These are phyloP conservation scores for Aphodius granarius DNA, from an alignment of 2,888 invertebrate genomes.

Conservation along the genomic window DNA sequence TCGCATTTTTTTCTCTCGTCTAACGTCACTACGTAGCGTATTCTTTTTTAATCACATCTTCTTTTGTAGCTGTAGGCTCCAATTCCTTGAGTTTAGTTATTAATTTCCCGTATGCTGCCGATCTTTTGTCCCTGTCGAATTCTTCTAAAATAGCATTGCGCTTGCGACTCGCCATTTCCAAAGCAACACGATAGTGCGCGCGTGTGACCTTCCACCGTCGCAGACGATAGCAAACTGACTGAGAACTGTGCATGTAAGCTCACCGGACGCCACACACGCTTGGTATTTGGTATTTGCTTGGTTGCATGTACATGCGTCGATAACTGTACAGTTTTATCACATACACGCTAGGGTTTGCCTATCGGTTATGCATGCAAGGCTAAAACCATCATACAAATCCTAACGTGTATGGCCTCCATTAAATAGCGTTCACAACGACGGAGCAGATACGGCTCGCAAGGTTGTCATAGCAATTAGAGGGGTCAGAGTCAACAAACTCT, in stretches of 20 bases:
- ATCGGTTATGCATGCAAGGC: neutral
- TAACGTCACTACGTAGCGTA: neutral
- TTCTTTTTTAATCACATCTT: too few species aligned
- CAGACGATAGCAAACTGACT: neutral
- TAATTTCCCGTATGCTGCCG: too few species aligned
- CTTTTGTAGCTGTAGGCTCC: too few species aligned
- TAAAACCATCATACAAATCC: neutral
- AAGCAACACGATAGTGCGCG: neutral
- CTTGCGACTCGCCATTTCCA: neutral
- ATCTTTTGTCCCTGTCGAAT: constrained; percentile 24
- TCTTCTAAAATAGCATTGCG: neutral
- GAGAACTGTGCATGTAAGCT: neutral
- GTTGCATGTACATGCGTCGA: neutral
- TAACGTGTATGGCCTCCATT: neutral
- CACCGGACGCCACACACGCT: neutral
- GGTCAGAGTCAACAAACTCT: too few species aligned
- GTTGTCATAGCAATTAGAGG: too few species aligned
- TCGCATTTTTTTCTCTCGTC: too few species aligned
- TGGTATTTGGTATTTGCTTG: neutral
- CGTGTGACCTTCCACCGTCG: neutral
- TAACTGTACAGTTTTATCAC: neutral
- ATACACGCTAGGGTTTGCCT: neutral
- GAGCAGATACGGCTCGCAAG: too few species aligned
- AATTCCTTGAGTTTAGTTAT: too few species aligned
- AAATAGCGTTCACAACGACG: too few species aligned